Base-by-base conservation (phyloP, 2,888 invertebrate genomes). In the Trisateles emortualis region DNA sequence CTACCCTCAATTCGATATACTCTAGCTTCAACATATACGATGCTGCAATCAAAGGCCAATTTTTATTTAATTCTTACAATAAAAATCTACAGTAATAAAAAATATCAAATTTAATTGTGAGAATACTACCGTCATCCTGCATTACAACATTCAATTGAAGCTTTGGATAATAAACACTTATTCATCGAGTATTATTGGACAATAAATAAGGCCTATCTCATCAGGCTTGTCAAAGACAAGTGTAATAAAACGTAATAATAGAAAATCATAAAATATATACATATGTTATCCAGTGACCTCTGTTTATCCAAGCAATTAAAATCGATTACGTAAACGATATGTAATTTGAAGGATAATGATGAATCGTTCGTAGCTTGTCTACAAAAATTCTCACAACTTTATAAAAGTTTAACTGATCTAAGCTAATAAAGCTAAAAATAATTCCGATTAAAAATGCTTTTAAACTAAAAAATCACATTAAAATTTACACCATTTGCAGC, bases 251-350 rank as follows among this genome's bases (percentile, higher is more conserved):
- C 8, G 16, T 41, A 47, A 24, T n/a, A 43, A 53, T 49, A 51
- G 54, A 55, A 42, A 42, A 66, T 46, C 45, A 56, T 64, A 57
- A 56, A 60, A 52, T 32, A 42, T 35, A 35, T 46, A 52, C 32
- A 42, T 35, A 35, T 46, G 30, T 38, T 32, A 48, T 29, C 35
- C 3, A 13, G 41, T 51, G 58, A 61, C 60, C 52, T 54, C 41
- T 52, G 22, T 10, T 5, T 47, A 44, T 29, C 30, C 41, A 8
- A 51, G 51, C 55, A 67, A 64, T 61, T 67, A 64, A 64, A 57
- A 44, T 33, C 11, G 54, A 61, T 67, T 67, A 39, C 60, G 55
- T 68, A 58, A 61, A 53, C 52, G 11, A 52, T 45, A 22, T 10
- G 16, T 16, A 13, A 16, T 17, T 14, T 17, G 51, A 50, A 49